Percentiles rank a stretch among this genome's conserved stretches.
phyloP scores from a whole-genome alignment of 2,888 invertebrate genomes.

The Sinohyriopsis cumingii region DNA sequence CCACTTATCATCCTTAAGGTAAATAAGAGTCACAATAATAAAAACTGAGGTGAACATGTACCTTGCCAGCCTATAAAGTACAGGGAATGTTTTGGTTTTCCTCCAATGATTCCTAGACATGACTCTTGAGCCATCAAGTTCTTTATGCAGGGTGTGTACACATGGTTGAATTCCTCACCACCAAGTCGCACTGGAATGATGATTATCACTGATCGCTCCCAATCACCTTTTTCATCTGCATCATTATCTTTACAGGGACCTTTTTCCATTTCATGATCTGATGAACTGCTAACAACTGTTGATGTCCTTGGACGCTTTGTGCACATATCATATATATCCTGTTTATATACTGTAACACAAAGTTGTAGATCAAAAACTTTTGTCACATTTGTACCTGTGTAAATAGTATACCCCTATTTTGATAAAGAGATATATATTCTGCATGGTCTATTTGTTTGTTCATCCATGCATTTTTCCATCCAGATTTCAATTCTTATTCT shows the following conservation, averaged over 20 bases:
- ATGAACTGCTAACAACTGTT: constrained; percentile 28
- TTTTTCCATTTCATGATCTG: constrained; percentile 15
- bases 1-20: too few species aligned
- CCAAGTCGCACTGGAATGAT: constrained; percentile 90
- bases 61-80: constrained; percentile 94
- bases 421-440: background rate
- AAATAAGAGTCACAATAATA: too few species aligned
- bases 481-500: too few species aligned
- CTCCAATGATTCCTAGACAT: constrained; percentile 94
- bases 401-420: background rate
- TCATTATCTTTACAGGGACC: background rate
- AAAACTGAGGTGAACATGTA: constrained; percentile 49
- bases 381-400: background rate
- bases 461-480: too few species aligned
- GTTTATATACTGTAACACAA: constrained; percentile 79
- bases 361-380: background rate
- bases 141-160: constrained; percentile 88
- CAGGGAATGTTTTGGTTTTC: constrained; percentile 91
- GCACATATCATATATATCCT: constrained; percentile 80
- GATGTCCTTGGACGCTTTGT: constrained; percentile 39
- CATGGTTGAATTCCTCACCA: constrained; percentile 87
- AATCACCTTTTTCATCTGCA: constrained; percentile 23
- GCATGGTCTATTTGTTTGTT: too few species aligned
- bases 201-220: constrained; percentile 77
- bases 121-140: constrained; percentile 84